These are phyloP conservation scores for Bostrychus sinensis DNA, from an alignment of 2,113 vertebrate species.

Conservation along the genomic window DNA sequence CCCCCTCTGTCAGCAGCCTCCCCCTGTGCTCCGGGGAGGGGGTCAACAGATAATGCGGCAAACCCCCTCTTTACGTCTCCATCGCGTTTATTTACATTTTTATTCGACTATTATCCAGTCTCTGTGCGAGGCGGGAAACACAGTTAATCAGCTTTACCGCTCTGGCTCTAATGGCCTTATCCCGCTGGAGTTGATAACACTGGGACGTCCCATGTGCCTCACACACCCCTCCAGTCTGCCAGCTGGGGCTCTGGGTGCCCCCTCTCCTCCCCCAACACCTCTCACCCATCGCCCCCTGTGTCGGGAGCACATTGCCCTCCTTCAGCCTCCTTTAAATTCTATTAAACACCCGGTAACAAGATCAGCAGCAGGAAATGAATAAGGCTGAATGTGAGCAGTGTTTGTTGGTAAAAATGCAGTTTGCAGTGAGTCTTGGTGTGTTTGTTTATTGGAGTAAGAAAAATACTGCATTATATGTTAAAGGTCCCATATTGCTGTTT, in stretches of 20 bases:
- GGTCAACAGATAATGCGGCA: constrained; percentile 46
- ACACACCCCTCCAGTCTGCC: constrained; percentile 46
- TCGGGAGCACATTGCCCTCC: not conserved
- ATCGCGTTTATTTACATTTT: constrained; percentile 42
- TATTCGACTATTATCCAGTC: constrained; percentile 52
- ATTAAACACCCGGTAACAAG: too few species aligned
- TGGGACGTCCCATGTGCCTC: constrained; percentile 65
- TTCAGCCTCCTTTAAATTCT: not conserved
- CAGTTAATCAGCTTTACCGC: constrained; percentile 74
- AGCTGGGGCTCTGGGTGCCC: constrained; percentile 69
- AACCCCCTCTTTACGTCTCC: constrained; percentile 18
- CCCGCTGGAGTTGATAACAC: constrained; percentile 65
- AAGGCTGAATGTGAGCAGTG: too few species aligned
- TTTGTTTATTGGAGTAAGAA: too few species aligned
- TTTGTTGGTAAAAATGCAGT: too few species aligned
- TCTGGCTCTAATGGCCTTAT: constrained; percentile 61
- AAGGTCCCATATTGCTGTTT: too few species aligned
- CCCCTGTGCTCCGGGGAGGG: constrained; percentile 25
- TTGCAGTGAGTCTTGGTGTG: too few species aligned
- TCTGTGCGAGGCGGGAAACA: constrained; percentile 28
- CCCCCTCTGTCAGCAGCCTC: constrained; percentile 21
- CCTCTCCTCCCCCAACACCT: not conserved
- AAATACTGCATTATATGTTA: too few species aligned
- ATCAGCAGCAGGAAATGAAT: too few species aligned
- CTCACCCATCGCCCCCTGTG: not conserved